A percentile compares a stretch with the other conserved stretches of the same genome.
These are phyloP conservation scores for Phymatocera aterrima DNA, from an alignment of 2,888 invertebrate genomes.

Conservation along the genomic window DNA sequence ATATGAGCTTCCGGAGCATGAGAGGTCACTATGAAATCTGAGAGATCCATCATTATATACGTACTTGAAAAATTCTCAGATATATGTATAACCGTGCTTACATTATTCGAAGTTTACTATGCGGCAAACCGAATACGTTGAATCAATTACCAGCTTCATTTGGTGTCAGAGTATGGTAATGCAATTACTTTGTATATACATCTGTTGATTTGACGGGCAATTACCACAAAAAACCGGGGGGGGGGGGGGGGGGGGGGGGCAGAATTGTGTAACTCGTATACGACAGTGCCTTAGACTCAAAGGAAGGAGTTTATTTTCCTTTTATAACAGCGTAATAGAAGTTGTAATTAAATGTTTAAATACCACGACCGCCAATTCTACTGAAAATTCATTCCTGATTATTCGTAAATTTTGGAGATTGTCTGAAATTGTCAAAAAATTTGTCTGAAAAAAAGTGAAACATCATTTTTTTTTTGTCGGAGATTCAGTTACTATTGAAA, in stretches of 20 bases:
- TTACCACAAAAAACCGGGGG: neutral
- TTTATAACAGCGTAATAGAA: neutral
- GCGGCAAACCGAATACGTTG: neutral
- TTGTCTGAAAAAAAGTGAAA: neutral
- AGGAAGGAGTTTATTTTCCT: neutral
- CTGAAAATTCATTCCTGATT: too few species aligned
- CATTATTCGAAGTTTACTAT: neutral
- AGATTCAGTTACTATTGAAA: too few species aligned
- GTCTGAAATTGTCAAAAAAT: too few species aligned
- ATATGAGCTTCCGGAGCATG: too few species aligned
- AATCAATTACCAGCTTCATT: constrained; percentile 27
- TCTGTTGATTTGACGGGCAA: neutral
- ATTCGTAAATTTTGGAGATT: too few species aligned
- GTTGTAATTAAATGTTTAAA: neutral
- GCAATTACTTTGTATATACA: neutral
- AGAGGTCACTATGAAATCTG: too few species aligned
- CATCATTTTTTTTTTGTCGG: neutral
- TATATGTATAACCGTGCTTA: neutral
- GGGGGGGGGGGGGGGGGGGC: neutral
- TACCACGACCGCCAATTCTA: too few species aligned
- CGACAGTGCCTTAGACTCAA: neutral
- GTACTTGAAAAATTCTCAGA: neutral
- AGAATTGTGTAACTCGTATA: neutral
- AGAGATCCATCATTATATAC: too few species aligned
- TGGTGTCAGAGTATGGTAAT: neutral